Base-by-base conservation (phyloP, 2,888 invertebrate genomes). In the Trichopoda pennipes region DNA sequence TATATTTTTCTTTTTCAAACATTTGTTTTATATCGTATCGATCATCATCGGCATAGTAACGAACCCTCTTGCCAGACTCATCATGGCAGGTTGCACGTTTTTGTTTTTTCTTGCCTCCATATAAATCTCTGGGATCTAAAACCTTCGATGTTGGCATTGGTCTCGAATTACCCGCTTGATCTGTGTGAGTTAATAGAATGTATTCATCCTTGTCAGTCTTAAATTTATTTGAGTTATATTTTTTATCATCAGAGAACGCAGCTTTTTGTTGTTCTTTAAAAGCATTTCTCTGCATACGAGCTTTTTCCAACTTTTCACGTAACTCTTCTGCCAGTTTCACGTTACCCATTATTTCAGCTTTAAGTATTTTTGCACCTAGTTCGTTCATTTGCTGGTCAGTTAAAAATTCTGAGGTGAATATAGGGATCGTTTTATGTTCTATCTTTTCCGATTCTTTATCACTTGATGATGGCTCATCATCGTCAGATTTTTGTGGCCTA, bases 281-380 rank as follows among this genome's bases (percentile, higher is more conserved):
- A 3, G 72, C 75, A 19, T 84, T 86, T 42, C 91, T 89, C 14
- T 87, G 91, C 75, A 93, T 92, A 85, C 95, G 93, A 0, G 96
- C 96, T 28, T 91, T 91, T 84, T 96, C 95, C 55, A 98, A 90
- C 89, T 97, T 94, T 3, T 90, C 88, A 90, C 96, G 96, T 58
- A 98, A 91, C 88, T 96, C 93, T 47, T 91, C 89, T 0, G 95
- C 95, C 70, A 95, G 89, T 83, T 93, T 93, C 88, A 90, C 91
- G 89, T 98, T 94, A 19, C 98, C 98, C 93, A 97, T 94, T 86
- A 99, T 94, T 93, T 99, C 98, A 16, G 99, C 98, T 92, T 98
- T 98, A 0, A 99, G 92, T 83, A 98, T 94, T 92, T 96, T 97
- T 2, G 98, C 97, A 51, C 95, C 97, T 53, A 99, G 90, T 86